Percentiles rank a stretch among this genome's conserved stretches.
These are phyloP conservation scores for Lutraria rhynchaena DNA, from an alignment of 1,140 invertebrate species.

Conservation along the genomic window DNA sequence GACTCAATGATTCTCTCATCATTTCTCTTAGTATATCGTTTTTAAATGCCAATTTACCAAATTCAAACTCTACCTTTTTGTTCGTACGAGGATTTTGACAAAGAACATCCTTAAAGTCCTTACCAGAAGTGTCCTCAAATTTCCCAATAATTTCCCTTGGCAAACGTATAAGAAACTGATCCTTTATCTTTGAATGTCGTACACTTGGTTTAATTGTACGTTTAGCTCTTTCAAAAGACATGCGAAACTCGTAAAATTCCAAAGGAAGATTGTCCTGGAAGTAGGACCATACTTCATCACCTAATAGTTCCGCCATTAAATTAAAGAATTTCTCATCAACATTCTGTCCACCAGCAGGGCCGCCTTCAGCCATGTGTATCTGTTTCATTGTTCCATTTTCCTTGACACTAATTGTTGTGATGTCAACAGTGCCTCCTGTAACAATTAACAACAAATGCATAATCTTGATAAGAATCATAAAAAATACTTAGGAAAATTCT, in stretches of 20 bases:
- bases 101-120: not conserved
- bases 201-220: not conserved
- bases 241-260: conserved; percentile 21
- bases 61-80: conserved; percentile 25
- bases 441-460: no score
- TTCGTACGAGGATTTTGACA: not conserved
- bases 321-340: conserved; percentile 33
- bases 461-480: no score
- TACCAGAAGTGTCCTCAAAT: not conserved
- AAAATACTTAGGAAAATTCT: no score
- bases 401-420: conserved; percentile 10
- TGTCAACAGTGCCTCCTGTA: conserved; percentile 29
- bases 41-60: conserved; percentile 1
- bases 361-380: conserved; percentile 15
- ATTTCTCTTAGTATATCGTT: conserved; percentile 7
- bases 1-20: not conserved
- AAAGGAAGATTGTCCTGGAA: not conserved
- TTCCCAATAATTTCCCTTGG: not conserved
- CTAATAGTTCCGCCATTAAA: not conserved
- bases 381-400: conserved; percentile 24
- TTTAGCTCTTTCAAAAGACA: conserved; percentile 24
- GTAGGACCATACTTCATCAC: not conserved
- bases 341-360: conserved; percentile 7
- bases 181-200: not conserved
- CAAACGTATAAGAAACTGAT: conserved; percentile 5